phyloP scores from a whole-genome alignment of 1,140 invertebrate genomes.

The Drosophila leontia region DNA sequence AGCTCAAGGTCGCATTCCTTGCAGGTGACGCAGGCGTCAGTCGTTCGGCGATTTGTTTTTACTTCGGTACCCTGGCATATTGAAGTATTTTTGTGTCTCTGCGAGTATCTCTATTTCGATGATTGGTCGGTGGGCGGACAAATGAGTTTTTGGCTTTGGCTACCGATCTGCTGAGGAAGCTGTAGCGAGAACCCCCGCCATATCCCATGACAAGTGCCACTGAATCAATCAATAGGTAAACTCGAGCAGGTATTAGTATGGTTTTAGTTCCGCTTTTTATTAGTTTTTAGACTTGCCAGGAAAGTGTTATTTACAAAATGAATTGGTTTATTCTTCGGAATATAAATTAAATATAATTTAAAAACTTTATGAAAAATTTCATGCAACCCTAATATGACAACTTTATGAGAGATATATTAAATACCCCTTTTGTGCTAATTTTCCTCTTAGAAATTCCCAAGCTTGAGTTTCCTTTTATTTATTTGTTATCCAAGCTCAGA shows the following conservation, averaged over 20 bases:
- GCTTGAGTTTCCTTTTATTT: background rate
- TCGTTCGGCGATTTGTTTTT: conserved; percentile 61
- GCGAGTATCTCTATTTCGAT: conserved; percentile 23
- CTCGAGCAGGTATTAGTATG: background rate
- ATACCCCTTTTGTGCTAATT: too few relatives aligned
- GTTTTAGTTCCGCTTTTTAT: conserved; percentile 5
- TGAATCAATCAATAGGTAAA: conserved; percentile 11
- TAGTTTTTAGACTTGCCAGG: background rate
- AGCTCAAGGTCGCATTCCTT: conserved; percentile 80
- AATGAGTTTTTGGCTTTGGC: conserved; percentile 36
- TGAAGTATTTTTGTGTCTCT: background rate
- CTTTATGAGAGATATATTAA: too few relatives aligned
- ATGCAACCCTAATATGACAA: too few relatives aligned
- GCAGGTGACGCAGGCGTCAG: conserved; percentile 63
- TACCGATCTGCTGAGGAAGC: conserved; percentile 24
- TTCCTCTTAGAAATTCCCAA: background rate
- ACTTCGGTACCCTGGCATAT: conserved; percentile 21
- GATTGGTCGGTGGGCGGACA: conserved; percentile 46
- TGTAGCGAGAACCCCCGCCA: conserved; percentile 3
- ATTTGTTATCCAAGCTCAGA: background rate
- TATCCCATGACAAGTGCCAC: conserved; percentile 30
- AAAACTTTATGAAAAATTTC: too few relatives aligned
- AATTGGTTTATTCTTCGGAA: background rate
- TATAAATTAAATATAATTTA: too few relatives aligned
- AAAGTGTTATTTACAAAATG: background rate